Percentiles rank a stretch among this genome's conserved stretches.
These are phyloP conservation scores for Podabrus alpinus DNA, from an alignment of 2,888 invertebrate species.

Conservation along the genomic window DNA sequence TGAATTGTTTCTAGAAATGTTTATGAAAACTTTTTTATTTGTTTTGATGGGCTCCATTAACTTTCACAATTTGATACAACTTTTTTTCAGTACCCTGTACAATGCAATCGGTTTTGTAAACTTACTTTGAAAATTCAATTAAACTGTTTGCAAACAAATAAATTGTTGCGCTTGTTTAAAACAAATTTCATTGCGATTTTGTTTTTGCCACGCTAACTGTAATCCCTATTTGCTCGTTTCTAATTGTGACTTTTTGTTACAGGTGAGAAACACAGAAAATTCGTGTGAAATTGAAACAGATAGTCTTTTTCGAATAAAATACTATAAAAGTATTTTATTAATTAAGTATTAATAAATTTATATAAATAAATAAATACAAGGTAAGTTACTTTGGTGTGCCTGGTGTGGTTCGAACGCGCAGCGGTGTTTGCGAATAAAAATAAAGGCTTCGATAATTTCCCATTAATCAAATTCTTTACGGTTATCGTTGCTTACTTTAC, in stretches of 20 bases:
- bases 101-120: not conserved
- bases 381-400: not conserved
- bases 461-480: not conserved
- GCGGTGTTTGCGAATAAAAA: not conserved
- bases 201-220: not conserved
- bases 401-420: not conserved
- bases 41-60: too few relatives aligned
- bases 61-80: too few relatives aligned
- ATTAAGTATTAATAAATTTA: not conserved
- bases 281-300: not conserved
- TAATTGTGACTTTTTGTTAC: not conserved
- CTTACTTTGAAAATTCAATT: not conserved
- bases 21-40: too few relatives aligned
- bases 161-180: not conserved
- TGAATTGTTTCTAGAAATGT: too few relatives aligned
- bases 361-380: not conserved
- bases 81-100: too few relatives aligned
- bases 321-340: not conserved
- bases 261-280: not conserved
- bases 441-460: not conserved
- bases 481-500: not conserved
- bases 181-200: not conserved
- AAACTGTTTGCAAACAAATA: not conserved
- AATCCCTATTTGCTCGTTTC: not conserved
- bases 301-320: not conserved